Evolutionary conservation across 2,797 vertebrate genomes (phyloP).

Genomic region (Orientallactaga sibirica): DNA sequence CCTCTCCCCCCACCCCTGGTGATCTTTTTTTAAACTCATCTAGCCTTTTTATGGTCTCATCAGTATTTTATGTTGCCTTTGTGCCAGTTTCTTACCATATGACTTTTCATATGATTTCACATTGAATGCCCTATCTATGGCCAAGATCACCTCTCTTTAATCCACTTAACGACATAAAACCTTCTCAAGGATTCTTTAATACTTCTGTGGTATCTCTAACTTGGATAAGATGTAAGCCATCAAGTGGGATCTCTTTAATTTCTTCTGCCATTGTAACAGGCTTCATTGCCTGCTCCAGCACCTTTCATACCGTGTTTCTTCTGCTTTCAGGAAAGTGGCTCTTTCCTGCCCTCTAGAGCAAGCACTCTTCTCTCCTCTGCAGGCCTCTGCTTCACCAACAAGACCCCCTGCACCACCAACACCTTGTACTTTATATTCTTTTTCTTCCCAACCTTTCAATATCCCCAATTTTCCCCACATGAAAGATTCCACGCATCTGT

Average conservation of each 20-base stretch:
- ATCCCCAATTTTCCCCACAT: not conserved
- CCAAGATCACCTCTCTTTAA: not conserved
- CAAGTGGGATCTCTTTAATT: not conserved
- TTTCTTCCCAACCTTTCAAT: not conserved
- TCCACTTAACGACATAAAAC: not conserved
- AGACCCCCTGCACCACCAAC: accelerated
- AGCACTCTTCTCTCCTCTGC: not conserved
- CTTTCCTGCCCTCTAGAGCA: not conserved
- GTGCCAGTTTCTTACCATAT: not conserved
- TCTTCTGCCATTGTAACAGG: not conserved
- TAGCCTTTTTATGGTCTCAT: not conserved
- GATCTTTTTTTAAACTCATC: too few species aligned
- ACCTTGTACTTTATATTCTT: not conserved
- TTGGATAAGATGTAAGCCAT: not conserved
- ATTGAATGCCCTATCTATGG: not conserved
- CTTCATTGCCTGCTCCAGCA: not conserved
- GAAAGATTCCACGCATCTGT: not conserved
- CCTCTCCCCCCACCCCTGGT: too few species aligned
- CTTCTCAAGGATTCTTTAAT: not conserved
- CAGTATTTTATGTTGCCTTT: not conserved
- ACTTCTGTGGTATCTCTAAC: not conserved
- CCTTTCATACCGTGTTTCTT: not conserved
- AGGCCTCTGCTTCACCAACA: not conserved
- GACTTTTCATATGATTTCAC: not conserved
- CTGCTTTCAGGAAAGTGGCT: not conserved